Evolutionary conservation across 2,888 invertebrate genomes (phyloP).

Genomic region (Cephus sareptanus): DNA sequence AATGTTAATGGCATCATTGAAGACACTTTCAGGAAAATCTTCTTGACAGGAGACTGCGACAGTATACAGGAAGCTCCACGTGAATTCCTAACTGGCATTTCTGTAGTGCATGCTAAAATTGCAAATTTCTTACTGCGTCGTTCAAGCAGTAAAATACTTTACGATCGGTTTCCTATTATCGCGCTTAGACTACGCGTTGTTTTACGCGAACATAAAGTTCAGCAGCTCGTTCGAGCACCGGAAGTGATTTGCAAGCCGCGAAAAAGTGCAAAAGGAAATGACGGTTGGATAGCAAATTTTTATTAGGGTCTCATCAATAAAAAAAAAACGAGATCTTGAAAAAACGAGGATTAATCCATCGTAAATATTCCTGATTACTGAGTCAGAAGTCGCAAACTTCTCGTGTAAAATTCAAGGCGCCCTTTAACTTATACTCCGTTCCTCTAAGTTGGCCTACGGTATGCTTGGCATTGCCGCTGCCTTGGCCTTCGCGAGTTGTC

Average conservation of each 20-base stretch:
- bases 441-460: not conserved
- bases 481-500: not conserved
- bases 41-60: not conserved
- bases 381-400: not conserved
- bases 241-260: slow-evolving; percentile 2
- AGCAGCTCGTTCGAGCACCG: slow-evolving; percentile 3
- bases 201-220: slow-evolving; percentile 35
- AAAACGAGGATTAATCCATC: not conserved
- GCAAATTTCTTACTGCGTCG: slow-evolving; percentile 31
- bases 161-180: slow-evolving; percentile 26
- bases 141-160: slow-evolving; percentile 27
- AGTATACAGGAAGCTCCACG: not conserved
- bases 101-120: slow-evolving; percentile 15
- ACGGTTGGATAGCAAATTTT: slow-evolving; percentile 8
- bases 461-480: not conserved
- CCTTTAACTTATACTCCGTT: not conserved
- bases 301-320: not conserved
- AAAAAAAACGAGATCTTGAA: not conserved
- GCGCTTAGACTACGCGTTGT: slow-evolving; percentile 2
- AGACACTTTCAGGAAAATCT: not conserved
- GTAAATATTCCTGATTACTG: not conserved
- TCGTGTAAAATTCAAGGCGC: not conserved
- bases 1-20: not conserved
- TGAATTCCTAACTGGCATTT: not conserved
- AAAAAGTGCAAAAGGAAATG: slow-evolving; percentile 3